phyloP scores from a whole-genome alignment of 1,140 invertebrate species.

The Zaprionus africanus region DNA sequence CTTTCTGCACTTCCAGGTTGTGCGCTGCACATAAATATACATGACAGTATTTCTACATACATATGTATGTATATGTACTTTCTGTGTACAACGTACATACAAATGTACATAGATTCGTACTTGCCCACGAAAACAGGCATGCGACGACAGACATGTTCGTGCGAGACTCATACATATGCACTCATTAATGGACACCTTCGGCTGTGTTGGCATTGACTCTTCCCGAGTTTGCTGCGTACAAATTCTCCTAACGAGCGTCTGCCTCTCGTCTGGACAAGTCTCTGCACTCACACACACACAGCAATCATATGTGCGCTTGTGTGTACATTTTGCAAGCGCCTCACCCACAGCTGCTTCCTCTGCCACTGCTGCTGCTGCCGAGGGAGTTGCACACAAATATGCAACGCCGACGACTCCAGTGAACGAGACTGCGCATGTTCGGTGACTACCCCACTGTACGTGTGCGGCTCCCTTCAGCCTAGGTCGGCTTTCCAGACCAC shows the following conservation, averaged over 20 bases:
- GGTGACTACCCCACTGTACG: background rate
- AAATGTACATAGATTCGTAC: background rate
- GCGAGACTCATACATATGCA: slow-evolving; percentile 1
- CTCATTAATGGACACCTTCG: slow-evolving; percentile 8
- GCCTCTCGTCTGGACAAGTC: slow-evolving; percentile 8
- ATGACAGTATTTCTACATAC: slow-evolving; percentile 6
- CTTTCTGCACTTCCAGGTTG: background rate
- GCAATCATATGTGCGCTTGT: background rate
- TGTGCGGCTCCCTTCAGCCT: background rate
- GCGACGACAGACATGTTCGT: background rate
- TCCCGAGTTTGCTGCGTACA: slow-evolving; percentile 2
- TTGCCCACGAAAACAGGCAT: slow-evolving; percentile 2
- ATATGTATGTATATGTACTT: slow-evolving; percentile 10
- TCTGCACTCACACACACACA: background rate
- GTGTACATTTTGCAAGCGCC: background rate
- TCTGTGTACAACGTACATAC: slow-evolving; percentile 12
- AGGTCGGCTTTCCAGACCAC: background rate
- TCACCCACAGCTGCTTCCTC: slow-evolving; percentile 1
- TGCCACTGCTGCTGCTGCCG: background rate
- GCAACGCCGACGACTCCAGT: background rate
- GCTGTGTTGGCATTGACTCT: background rate
- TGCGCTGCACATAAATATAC: slow-evolving; percentile 27
- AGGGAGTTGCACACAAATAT: background rate
- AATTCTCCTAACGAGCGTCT: background rate
- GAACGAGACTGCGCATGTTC: background rate